Percentiles rank a stretch among this genome's conserved stretches.
Conservation (phyloP, 2,888 invertebrate species). For the Cephus pygmeus region DNA sequence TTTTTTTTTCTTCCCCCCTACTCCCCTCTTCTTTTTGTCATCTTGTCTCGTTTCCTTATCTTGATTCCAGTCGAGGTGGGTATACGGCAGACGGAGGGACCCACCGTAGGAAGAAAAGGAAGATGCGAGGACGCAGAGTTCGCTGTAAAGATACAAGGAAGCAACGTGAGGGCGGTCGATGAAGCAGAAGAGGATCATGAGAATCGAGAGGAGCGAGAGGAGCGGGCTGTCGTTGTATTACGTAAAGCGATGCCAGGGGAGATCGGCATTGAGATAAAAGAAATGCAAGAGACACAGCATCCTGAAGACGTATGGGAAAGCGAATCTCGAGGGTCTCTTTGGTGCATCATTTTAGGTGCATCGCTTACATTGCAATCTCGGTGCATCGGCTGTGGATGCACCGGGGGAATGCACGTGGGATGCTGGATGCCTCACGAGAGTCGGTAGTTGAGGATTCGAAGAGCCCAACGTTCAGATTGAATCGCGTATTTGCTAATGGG, state of each 20-base stretch:
- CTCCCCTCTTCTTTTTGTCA: not conserved
- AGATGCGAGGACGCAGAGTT: not conserved
- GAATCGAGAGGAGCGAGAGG: not conserved
- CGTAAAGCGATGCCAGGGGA: not conserved
- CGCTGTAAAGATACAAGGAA: not conserved
- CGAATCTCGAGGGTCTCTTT: not conserved
- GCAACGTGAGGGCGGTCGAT: not conserved
- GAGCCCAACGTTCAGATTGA: not conserved
- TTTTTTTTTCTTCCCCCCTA: not conserved
- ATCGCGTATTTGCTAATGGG: not conserved
- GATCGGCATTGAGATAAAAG: not conserved
- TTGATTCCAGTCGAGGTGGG: not conserved
- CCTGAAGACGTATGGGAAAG: constrained; percentile 6
- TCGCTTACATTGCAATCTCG: not conserved
- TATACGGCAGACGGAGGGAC: not conserved
- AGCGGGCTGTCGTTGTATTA: not conserved
- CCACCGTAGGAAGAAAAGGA: too few species aligned
- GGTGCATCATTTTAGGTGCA: not conserved
- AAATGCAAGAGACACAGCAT: not conserved
- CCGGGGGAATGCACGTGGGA: not conserved
- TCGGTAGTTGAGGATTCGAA: not conserved
- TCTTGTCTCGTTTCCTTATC: not conserved
- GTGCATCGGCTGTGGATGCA: not conserved
- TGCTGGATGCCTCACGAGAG: not conserved
- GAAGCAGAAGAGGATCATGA: not conserved